Base-by-base conservation (phyloP, 2,888 invertebrate species). In the Heliconius ethilla region DNA sequence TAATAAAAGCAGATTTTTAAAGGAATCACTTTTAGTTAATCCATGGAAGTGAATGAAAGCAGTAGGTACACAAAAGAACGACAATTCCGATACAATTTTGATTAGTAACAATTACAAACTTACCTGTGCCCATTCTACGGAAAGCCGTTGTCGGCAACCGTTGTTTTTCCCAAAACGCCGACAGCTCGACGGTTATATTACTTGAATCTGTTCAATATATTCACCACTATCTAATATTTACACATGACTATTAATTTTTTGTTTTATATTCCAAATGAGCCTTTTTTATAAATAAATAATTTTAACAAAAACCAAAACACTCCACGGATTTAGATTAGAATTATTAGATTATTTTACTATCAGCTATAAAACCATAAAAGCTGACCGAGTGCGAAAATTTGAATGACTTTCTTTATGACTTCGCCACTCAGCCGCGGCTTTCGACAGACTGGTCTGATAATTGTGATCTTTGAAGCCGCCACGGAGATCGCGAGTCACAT, bases 111-210 rank as follows among this genome's bases (percentile, higher is more conserved):
- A 27, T 63, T 62, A 11, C 13, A 62, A 62, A 62, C 92, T 94
- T 88, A 96, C 96, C 96, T 95, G 96, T 96, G 84, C 96, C 96
- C 96, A 96, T 96, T 88, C 96, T 96, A 87, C 96, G 96, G 90
- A 96, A 95, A 84, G 93, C 91, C 90, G 90, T 92, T 92, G 94
- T 87, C 87, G 95, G 95, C 90, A 94, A 87, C 93, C 96, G 95
- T 85, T 95, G 95, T 87, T 95, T 95, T 83, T 95, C 95, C 96
- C 96, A 96, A 90, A 96, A 94, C 82, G 95, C 89, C 87, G 94
- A 94, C 94, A 95, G 94, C 89, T 89, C 94, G 91, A 85, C 84
- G 83, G 83, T 84, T 88, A 82, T 75, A 79, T 67, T 78, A 80
- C 74, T 65, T 67, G 79, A 79, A 78, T 83, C 82, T 78, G 76